Evolutionary conservation across 2,113 vertebrate genomes (phyloP).

Genomic region (Raphicerus campestris): DNA sequence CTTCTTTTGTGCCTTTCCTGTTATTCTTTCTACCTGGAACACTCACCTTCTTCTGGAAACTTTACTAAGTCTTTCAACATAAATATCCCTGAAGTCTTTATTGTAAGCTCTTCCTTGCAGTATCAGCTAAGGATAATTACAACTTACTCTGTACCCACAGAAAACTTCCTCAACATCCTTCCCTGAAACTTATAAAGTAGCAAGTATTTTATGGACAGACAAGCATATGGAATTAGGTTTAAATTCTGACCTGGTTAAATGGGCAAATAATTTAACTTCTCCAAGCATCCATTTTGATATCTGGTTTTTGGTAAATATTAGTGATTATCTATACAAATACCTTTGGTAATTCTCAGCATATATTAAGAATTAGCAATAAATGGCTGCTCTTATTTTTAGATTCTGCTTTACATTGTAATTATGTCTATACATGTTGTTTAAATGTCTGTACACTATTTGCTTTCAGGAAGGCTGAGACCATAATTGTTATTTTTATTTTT

Average conservation of each 20-base stretch:
- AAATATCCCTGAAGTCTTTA: background rate
- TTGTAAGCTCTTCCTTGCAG: background rate
- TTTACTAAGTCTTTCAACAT: background rate
- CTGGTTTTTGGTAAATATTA: background rate
- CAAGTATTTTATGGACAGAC: background rate
- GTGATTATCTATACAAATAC: background rate
- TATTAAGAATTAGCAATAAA: background rate
- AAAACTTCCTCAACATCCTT: background rate
- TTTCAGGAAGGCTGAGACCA: background rate
- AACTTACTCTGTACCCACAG: background rate
- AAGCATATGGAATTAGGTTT: constrained; percentile 3
- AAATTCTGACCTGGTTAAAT: background rate
- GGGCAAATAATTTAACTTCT: background rate
- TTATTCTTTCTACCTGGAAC: background rate
- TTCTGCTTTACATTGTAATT: background rate
- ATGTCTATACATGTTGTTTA: background rate
- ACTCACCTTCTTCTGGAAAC: background rate
- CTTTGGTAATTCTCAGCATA: background rate
- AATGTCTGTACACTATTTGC: background rate
- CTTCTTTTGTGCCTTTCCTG: background rate
- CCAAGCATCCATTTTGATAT: background rate
- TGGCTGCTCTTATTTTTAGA: background rate
- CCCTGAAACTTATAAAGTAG: background rate
- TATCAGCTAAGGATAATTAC: background rate
- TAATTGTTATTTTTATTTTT: background rate